Base-by-base conservation (phyloP, 2,888 invertebrate species). In the Mallateleia sp. region DNA sequence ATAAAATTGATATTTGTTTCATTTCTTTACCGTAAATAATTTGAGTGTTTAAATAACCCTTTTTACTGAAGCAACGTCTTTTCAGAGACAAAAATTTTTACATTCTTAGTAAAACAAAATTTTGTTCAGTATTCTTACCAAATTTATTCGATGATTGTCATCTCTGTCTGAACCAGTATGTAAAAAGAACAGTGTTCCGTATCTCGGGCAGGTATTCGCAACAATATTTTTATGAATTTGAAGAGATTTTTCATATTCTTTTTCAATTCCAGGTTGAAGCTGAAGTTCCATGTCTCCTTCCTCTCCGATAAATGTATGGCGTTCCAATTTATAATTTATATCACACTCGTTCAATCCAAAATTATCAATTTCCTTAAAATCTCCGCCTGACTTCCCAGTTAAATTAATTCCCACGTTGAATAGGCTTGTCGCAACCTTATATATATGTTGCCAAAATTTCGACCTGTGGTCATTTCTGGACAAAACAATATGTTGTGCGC, bases 341-440 rank as follows among this genome's bases (percentile, higher is more conserved):
- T n/a, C 25, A n/a, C 79, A 79, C 0, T 69, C 42, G 18, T 79
- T 25, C 20, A 79, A 6, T 5, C 47, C 79, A 34, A 60, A 69
- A 69, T 42, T 79, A 2, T 60, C 20, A 1, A 22, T 4, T 42
- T 79, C 60, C 18, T 28, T 25, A 18, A 67, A 79, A 0, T 32
- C 8, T 5, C 50, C 69, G 3, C 50, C 69, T 1, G 47, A 9
- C n/a, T 60, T 69, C 6, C 38, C 69, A 18, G 60, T 50, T 18
- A 79, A 60, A 38, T 60, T n/a, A 0, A 20, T 1, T 47, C 79
- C 79, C 34, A 67, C 47, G 24, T 69, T 79, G 9, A 79, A 42
- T 8, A 69, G 5, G 15, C 18, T 4, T 7, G 20, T 22, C 3
- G 69, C 11, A n/a, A 52, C 9, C 24, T 62, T 79, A 18, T 28